These are phyloP conservation scores for Phalacrocorax carbo DNA, from an alignment of 2,113 vertebrate genomes.

Conservation along the genomic window DNA sequence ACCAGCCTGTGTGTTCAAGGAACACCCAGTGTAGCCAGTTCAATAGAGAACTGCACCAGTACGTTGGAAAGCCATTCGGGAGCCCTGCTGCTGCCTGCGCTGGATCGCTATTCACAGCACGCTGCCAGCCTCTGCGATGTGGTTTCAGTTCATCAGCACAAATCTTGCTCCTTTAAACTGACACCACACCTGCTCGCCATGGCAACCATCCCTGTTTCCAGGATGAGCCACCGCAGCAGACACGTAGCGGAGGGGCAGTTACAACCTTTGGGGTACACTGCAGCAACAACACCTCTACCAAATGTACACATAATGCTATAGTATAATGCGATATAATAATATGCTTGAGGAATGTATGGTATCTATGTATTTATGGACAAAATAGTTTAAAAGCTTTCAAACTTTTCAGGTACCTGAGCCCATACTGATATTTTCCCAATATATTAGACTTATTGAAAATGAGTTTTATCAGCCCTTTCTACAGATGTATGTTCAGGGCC, in stretches of 20 bases:
- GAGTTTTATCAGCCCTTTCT: not conserved
- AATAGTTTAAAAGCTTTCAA: not conserved
- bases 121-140: accelerated
- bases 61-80: accelerated
- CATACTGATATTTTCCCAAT: not conserved
- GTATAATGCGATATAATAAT: not conserved
- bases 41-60: accelerated
- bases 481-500: not conserved
- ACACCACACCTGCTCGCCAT: accelerated
- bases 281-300: not conserved
- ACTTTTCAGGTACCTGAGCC: not conserved
- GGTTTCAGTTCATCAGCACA: not conserved
- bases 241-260: accelerated
- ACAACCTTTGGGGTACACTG: not conserved
- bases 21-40: not conserved
- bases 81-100: not conserved
- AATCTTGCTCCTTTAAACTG: not conserved
- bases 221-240: accelerated
- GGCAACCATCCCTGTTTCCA: not conserved
- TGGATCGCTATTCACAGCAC: not conserved
- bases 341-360: not conserved
- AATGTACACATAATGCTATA: accelerated
- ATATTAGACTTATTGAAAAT: not conserved
- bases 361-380: not conserved
- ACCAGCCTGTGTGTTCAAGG: not conserved